Evolutionary conservation across 1,140 invertebrate species (phyloP).

Genomic region (Procambarus virginalis): DNA sequence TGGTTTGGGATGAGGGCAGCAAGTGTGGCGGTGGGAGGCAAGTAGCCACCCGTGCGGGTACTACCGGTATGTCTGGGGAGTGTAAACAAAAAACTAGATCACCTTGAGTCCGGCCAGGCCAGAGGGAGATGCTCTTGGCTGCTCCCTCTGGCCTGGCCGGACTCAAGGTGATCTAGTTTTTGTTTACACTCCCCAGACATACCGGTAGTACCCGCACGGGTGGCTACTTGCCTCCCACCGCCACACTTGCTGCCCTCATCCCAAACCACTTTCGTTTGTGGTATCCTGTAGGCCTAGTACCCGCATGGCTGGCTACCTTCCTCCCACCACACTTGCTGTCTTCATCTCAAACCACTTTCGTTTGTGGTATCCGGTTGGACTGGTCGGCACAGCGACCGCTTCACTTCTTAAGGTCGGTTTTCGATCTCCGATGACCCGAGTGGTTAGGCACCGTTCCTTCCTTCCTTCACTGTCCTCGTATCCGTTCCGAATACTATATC

Average conservation of each 20-base stretch:
- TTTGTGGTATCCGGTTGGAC: background rate
- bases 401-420: too few species aligned
- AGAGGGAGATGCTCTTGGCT: background rate
- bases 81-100: background rate
- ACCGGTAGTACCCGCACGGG: background rate
- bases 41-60: background rate
- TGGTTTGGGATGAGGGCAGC: background rate
- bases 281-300: background rate
- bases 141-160: background rate
- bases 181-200: background rate
- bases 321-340: background rate
- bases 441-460: too few species aligned
- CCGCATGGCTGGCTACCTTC: background rate
- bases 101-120: background rate
- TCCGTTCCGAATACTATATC: too few species aligned
- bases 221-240: background rate
- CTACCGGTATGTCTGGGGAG: background rate
- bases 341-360: background rate
- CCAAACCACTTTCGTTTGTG: too few species aligned
- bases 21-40: background rate
- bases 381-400: too few species aligned
- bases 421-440: too few species aligned
- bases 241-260: background rate
- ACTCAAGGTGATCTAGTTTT: slow-evolving; percentile 5
- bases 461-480: too few species aligned